Evolutionary conservation across 92 coral and sea anemone genomes (phyloP).

Genomic region (Actinernus sp.): DNA sequence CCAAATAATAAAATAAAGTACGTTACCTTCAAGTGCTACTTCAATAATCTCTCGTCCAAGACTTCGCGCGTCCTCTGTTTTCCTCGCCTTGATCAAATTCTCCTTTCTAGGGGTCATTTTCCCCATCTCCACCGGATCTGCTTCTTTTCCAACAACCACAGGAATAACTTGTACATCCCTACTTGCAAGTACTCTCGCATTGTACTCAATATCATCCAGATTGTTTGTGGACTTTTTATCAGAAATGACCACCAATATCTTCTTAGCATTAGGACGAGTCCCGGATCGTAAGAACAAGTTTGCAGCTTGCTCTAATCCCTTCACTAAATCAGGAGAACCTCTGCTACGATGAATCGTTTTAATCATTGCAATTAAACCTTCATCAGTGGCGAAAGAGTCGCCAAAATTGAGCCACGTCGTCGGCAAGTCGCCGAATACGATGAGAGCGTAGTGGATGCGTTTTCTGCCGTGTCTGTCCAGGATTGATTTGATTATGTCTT

Average conservation of each 20-base stretch:
- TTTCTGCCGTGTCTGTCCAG: slow-evolving; percentile 51
- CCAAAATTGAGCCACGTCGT: slow-evolving; percentile 37
- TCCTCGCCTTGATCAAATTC: slow-evolving; percentile 61
- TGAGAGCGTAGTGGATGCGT: slow-evolving; percentile 70
- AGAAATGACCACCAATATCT: slow-evolving; percentile 74
- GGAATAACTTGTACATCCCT: slow-evolving; percentile 51
- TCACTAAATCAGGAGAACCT: slow-evolving; percentile 35
- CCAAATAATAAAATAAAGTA: too few species aligned
- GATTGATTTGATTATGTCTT: slow-evolving; percentile 56
- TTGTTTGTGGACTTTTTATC: slow-evolving; percentile 59
- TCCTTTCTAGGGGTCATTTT: slow-evolving; percentile 39
- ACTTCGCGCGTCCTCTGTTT: slow-evolving; percentile 47
- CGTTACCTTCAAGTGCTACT: slow-evolving; percentile 67
- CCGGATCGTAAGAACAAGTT: slow-evolving; percentile 45
- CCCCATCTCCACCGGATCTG: slow-evolving; percentile 32
- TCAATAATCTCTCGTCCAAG: slow-evolving; percentile 62
- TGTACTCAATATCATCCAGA: slow-evolving; percentile 16
- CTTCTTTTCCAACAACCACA: slow-evolving; percentile 56
- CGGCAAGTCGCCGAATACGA: slow-evolving; percentile 65
- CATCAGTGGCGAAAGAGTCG: slow-evolving; percentile 27
- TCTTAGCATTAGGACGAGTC: slow-evolving; percentile 73
- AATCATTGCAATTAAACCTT: slow-evolving; percentile 17
- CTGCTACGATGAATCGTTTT: slow-evolving; percentile 15
- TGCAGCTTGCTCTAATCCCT: slow-evolving; percentile 49
- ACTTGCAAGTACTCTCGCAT: slow-evolving; percentile 23